Evolutionary conservation across 2,888 invertebrate genomes (phyloP), one percentile per base, ranked within the genome.

Genomic region (Nomada ruficornis): DNA sequence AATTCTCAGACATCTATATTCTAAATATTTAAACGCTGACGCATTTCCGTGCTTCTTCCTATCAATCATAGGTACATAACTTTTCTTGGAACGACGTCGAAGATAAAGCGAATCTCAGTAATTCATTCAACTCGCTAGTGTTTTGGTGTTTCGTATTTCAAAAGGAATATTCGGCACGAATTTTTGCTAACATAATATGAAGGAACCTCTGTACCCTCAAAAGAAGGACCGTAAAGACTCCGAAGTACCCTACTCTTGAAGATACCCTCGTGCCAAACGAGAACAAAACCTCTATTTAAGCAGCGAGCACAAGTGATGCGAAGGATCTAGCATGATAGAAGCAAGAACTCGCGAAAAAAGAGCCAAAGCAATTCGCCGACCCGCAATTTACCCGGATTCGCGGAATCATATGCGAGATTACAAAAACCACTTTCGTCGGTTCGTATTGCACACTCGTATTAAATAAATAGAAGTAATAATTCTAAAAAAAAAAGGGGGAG

Each of bases 121-220:
- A 88, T 89, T 90, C 87, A 89, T 88, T 89, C 84, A 83, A 69
- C 71, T 70, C 73, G 60, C 71, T 57, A 68, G 36, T 7, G 36
- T 7, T 36, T 7, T 36, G 36, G 36, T 36, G 36, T 36, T 36
- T 36, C 36, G 7, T 36, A 7, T 36, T 7, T 36, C 36, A 36
- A 7, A 36, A 0, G 36, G 36, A 36, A 36, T 1, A 36, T 36
- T 36, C 36, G 36, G 7, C 36, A 36, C 36, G 5, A 36, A 36
- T 36, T 36, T 36, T 36, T 7, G 36, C 36, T 5, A 36, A 36
- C 36, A 1, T 5, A 36, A 36, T 7, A 36, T 7, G 36, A 7
- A 7, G 36, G 36, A 36, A 36, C 36, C 36, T 36, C 36, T 36
- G 36, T 36, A 36, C 36, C 7, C 36, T 36, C 36, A 7, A 36